A percentile compares a stretch with the other conserved stretches of the same genome.
These are phyloP conservation scores for Corythucha ciliata DNA, from an alignment of 2,888 invertebrate genomes.

Conservation along the genomic window DNA sequence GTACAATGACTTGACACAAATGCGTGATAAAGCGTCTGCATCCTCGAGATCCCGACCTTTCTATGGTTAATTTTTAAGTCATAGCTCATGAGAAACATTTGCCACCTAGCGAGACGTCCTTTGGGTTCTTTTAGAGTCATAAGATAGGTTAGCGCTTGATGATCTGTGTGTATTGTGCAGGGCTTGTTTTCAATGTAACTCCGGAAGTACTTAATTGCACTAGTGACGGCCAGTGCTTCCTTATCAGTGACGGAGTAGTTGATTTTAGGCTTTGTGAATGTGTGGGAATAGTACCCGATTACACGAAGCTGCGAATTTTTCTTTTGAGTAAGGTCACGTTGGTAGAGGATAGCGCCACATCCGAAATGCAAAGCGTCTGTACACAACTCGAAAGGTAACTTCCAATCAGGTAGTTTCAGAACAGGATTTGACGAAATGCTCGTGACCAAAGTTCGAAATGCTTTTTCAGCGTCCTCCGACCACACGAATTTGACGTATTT, in stretches of 20 bases:
- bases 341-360: conserved; percentile 6
- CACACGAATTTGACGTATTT: neutral
- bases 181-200: no score
- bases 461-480: neutral
- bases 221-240: conserved; percentile 6
- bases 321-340: neutral
- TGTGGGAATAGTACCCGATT: conserved; percentile 3
- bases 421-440: conserved; percentile 2
- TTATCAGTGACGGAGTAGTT: no score
- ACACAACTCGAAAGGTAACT: conserved; percentile 4
- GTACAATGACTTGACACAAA: no score
- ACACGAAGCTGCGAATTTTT: neutral
- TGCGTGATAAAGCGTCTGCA: no score
- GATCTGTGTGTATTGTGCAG: no score
- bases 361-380: conserved; percentile 1
- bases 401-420: conserved; percentile 10
- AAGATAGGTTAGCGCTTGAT: no score
- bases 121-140: no score
- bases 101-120: no score
- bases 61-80: no score
- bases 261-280: no score
- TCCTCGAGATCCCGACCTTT: no score
- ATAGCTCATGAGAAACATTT: no score
- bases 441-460: neutral
- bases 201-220: conserved; percentile 9